Base-by-base conservation (phyloP, 2,113 vertebrate species). In the Xyliphius kryptos region DNA sequence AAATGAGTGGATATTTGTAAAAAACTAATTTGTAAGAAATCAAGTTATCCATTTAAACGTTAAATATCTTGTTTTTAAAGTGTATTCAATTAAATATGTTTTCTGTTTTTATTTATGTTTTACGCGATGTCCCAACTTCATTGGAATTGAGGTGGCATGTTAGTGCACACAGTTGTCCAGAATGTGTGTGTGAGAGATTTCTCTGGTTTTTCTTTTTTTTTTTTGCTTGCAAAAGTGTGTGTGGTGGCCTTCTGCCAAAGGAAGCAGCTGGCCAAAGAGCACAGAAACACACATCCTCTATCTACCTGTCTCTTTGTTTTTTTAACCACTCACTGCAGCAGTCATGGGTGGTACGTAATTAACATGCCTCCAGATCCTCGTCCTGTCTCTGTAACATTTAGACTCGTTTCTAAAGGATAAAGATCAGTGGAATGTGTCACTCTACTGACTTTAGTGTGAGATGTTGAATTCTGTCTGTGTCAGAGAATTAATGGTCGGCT, bases 291-390 rank as follows among this genome's bases (percentile, higher is more conserved):
- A 66, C 66, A 61, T 71, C 69, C 73, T 71, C 53, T 61, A 63
- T 74, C 69, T 71, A 75, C 69, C 73, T 75, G 66, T 59, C 38
- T 20, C 26, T 65, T 71, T 75, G 66, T 75, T 75, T 57, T 66
- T 63, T 26, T 52, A 57, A 61, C 54, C 22, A 20, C 19, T 44
- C 61, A 47, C 48, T 47, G 49, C 20, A 56, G 43, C 55, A 50
- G 46, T 54, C 56, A 40, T 54, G 52, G 44, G 47, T 62, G 38
- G 52, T 41, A 38, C 44, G 48, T 19, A 61, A 38, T 56, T 55
- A 56, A 13, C 37, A 38, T 40, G 51, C 10, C 37, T 60, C 13
- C 10, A 32, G 49, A n/a, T n/a, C n/a, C n/a, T n/a, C n/a, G n/a
- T n/a, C n/a, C n/a, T 55, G 20, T 38, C 37, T 56, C 15, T 64